Evolutionary conservation across 2,888 invertebrate genomes (phyloP).

Genomic region (Octodonta nipae): DNA sequence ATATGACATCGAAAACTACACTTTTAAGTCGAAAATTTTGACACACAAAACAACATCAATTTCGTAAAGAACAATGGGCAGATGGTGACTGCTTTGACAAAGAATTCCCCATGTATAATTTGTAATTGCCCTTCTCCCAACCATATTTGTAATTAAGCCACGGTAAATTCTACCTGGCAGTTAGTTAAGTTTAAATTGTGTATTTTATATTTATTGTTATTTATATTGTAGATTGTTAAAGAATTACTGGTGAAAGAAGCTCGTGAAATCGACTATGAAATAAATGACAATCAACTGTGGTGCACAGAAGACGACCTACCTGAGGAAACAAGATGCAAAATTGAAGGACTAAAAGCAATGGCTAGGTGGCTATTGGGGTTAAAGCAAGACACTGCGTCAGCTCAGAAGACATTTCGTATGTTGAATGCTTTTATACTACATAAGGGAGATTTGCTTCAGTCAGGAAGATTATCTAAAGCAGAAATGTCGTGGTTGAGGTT

Average conservation of each 20-base stretch:
- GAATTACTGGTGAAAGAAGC: slow-evolving; percentile 79
- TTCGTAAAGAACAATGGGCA: no score
- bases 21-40: no score
- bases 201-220: not conserved
- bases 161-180: not conserved
- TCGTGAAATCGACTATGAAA: slow-evolving; percentile 35
- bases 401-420: slow-evolving; percentile 89
- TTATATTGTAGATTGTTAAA: slow-evolving; percentile 69
- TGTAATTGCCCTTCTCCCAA: no score
- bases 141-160: no score
- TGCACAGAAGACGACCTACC: slow-evolving; percentile 76
- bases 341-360: slow-evolving; percentile 91
- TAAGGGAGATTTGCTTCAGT: slow-evolving; percentile 53
- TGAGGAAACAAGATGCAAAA: slow-evolving; percentile 80
- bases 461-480: slow-evolving; percentile 61
- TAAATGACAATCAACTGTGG: slow-evolving; percentile 43
- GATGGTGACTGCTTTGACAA: no score
- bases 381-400: slow-evolving; percentile 74
- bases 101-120: no score
- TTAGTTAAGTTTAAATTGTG: not conserved
- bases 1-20: no score
- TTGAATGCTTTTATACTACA: slow-evolving; percentile 85
- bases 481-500: slow-evolving; percentile 90
- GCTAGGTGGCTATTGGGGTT: slow-evolving; percentile 89
- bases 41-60: no score